Evolutionary conservation across 2,797 vertebrate genomes (phyloP), one percentile per base, ranked within the genome.

Genomic region (Simalia tracyae): DNA sequence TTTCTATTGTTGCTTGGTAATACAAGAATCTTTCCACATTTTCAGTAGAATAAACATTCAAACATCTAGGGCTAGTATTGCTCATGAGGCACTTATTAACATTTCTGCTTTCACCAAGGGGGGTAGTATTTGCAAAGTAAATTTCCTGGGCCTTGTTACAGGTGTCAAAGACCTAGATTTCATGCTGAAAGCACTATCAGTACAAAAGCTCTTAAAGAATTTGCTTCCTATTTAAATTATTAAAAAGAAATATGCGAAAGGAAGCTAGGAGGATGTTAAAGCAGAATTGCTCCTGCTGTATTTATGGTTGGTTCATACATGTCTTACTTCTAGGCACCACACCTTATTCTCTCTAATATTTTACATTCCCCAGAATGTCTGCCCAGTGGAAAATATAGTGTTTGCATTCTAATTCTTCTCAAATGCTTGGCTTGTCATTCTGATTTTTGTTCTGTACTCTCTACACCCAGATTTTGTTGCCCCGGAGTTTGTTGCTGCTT

Each of bases 71-170:
- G 87, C 91, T 0, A 0, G 76, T 66, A 87, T 81, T 31, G 76
- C 84, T 87, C 91, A 91, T 87, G 90, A 0, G 64, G 89, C 94
- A 85, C 26, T 93, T 81, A 19, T 85, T 93, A 89, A 89, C 63
- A 46, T 60, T 93, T 94, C 60, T 87, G 4, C 68, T 94, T 68
- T 84, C 14, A 61, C 81, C 88, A 10, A 76, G 91, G 85, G n/a
- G 87, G 36, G 17, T 64, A 93, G 54, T 86, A 89, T 94, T 95
- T 97, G 89, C 91, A 94, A 95, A 92, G 94, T 63, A 94, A 31
- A 94, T 92, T 85, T 90, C 17, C 31, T n/a, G 26, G 24, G 54
- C 7, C n/a, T 94, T 24, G 54, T 66, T 94, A 31, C 46, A 95
- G 91, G 90, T 93, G 76, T 31, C 8, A 3, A 14, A 64, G 89